These are phyloP conservation scores for Abramis brama DNA, from an alignment of 2,113 vertebrate species.

Conservation along the genomic window DNA sequence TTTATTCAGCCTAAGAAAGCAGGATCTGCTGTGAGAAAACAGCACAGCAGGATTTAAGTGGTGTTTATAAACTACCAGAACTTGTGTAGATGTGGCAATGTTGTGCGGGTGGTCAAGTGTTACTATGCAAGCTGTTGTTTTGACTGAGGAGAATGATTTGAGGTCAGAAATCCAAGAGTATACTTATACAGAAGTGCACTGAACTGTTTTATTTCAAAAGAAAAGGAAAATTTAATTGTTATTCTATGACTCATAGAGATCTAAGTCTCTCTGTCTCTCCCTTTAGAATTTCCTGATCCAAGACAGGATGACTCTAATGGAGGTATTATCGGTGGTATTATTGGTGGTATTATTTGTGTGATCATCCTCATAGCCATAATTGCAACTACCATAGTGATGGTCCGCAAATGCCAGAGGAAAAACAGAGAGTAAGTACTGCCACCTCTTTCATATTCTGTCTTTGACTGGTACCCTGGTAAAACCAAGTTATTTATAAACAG, in stretches of 20 bases:
- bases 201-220: background rate
- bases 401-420: constrained; percentile 74
- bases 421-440: constrained; percentile 76
- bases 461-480: background rate
- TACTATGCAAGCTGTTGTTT: background rate
- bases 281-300: constrained; percentile 66
- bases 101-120: constrained; percentile 1
- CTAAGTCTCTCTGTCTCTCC: background rate
- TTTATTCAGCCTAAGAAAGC: background rate
- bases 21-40: background rate
- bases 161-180: background rate
- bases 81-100: background rate
- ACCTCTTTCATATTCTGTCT: background rate
- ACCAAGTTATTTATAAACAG: background rate
- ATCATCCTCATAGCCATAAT: constrained; percentile 80
- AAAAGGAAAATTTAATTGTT: background rate
- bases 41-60: constrained; percentile 2
- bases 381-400: constrained; percentile 75
- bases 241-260: no score
- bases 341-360: constrained; percentile 82
- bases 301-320: constrained; percentile 76
- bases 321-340: no score
- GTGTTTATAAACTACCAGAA: background rate
- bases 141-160: background rate
- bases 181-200: background rate